Conservation (phyloP, 1,140 invertebrate genomes). For the Telenomus remus region DNA sequence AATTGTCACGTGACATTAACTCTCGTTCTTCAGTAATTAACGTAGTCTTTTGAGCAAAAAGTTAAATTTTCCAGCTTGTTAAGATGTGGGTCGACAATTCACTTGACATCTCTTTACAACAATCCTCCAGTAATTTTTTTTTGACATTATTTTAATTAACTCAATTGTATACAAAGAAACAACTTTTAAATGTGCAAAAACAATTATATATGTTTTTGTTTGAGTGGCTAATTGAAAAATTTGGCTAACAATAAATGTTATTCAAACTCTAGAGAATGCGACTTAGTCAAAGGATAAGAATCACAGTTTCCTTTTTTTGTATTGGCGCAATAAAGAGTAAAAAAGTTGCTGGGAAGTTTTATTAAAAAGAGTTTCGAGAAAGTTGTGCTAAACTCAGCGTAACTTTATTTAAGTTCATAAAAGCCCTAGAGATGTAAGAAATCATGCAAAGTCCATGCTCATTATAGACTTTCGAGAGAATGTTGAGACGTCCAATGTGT, state of each 20-base stretch:
- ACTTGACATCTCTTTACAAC: neutral
- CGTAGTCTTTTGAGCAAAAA: neutral
- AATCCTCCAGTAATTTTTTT: neutral
- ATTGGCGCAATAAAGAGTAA: conserved; percentile 36
- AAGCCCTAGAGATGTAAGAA: conserved; percentile 53
- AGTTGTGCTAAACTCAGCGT: conserved; percentile 49
- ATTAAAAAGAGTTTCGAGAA: conserved; percentile 47
- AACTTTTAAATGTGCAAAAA: no score
- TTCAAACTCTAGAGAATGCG: conserved; percentile 26
- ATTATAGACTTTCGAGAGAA: conserved; percentile 51
- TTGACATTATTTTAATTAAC: neutral
- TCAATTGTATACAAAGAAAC: no score
- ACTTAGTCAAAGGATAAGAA: conserved; percentile 18
- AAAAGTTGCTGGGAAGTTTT: conserved; percentile 44
- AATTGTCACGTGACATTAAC: conserved; percentile 27
- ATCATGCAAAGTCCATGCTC: conserved; percentile 58
- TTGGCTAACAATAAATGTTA: conserved; percentile 18
- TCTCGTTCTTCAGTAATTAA: conserved; percentile 5
- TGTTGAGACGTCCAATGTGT: conserved; percentile 10
- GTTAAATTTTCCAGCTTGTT: neutral
- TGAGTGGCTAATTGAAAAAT: conserved; percentile 2
- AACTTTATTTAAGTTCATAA: conserved; percentile 59
- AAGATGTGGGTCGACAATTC: neutral
- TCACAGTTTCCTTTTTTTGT: conserved; percentile 32
- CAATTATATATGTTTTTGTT: no score